These are phyloP conservation scores for Venusia cambrica DNA, from an alignment of 2,888 invertebrate species.

Conservation along the genomic window DNA sequence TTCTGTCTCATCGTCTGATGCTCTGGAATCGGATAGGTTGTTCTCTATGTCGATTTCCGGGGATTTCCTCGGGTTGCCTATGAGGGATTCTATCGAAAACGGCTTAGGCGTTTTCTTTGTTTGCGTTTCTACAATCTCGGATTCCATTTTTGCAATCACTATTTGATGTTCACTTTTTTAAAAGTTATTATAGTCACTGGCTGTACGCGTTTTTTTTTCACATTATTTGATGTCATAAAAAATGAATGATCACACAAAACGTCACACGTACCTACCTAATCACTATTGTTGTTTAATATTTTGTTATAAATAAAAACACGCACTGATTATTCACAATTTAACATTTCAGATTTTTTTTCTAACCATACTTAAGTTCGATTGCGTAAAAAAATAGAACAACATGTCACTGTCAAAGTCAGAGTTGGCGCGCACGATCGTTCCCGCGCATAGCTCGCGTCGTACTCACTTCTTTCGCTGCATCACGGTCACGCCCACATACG, in stretches of 20 bases:
- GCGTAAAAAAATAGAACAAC: slow-evolving; percentile 3
- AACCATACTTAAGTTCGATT: too few species aligned
- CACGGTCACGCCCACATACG: slow-evolving; percentile 68
- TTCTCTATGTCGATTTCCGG: slow-evolving; percentile 75
- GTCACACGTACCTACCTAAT: too few species aligned
- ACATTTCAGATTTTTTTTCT: too few species aligned
- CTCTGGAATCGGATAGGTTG: slow-evolving; percentile 64
- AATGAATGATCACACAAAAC: too few species aligned
- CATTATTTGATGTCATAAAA: too few species aligned
- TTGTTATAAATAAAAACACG: too few species aligned
- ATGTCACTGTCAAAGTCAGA: slow-evolving; percentile 16
- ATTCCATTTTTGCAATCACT: slow-evolving; percentile 51
- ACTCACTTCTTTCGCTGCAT: slow-evolving; percentile 44
- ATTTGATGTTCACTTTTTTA: slow-evolving; percentile 2
- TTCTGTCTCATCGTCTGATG: slow-evolving; percentile 64
- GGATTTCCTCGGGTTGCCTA: slow-evolving; percentile 66
- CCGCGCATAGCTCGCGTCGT: slow-evolving; percentile 47
- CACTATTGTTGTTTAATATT: too few species aligned
- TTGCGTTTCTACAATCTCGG: slow-evolving; percentile 51
- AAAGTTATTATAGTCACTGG: slow-evolving; percentile 1
- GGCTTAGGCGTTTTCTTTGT: slow-evolving; percentile 76
- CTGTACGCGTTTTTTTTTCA: too few species aligned
- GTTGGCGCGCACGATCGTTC: slow-evolving; percentile 47
- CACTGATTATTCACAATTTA: too few species aligned
- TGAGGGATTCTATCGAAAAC: slow-evolving; percentile 83